Conservation (phyloP, 2,888 invertebrate genomes). For the Metallyticus violacea region DNA sequence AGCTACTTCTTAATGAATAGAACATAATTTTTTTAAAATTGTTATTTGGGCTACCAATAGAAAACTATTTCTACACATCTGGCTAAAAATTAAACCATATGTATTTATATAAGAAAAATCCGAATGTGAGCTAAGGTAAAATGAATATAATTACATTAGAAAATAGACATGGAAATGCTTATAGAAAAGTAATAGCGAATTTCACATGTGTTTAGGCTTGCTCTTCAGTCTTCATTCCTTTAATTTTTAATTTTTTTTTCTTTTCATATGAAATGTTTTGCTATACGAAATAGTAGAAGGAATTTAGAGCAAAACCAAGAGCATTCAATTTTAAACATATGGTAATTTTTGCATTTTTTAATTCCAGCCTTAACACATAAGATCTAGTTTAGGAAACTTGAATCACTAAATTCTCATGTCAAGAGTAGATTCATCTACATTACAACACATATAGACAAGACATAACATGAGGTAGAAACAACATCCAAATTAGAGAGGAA, state of each 20-base stretch:
- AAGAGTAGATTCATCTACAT: background rate
- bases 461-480: slow-evolving; percentile 18
- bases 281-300: background rate
- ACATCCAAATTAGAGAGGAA: slow-evolving; percentile 27
- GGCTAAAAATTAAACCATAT: background rate
- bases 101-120: background rate
- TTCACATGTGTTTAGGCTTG: background rate
- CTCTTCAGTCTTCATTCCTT: background rate
- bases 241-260: background rate
- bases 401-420: background rate
- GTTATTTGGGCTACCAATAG: background rate
- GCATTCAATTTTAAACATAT: background rate
- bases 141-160: background rate
- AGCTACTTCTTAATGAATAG: background rate
- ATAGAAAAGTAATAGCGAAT: background rate
- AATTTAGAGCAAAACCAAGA: background rate
- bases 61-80: background rate
- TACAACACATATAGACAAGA: slow-evolving; percentile 7
- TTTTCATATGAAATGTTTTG: too few relatives aligned
- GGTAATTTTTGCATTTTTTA: background rate
- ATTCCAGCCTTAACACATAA: background rate
- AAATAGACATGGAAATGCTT: background rate
- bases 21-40: background rate
- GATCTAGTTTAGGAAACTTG: background rate
- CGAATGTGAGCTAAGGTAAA: background rate